phyloP scores from a whole-genome alignment of 1,140 invertebrate genomes.

The Lutraria rhynchaena region DNA sequence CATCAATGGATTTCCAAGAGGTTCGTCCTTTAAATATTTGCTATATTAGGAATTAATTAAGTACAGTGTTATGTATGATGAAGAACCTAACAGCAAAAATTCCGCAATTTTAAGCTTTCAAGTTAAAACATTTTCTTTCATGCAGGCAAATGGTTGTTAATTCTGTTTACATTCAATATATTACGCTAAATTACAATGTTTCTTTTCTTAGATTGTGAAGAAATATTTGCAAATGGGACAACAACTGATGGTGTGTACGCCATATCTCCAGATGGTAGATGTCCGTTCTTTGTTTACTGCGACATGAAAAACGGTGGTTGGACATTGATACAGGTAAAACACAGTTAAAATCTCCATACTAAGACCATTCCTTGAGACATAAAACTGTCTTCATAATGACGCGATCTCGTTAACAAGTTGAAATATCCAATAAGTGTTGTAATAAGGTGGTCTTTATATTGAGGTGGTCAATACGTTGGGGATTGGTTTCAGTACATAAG shows the following conservation, averaged over 20 bases:
- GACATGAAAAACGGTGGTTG: too few species aligned
- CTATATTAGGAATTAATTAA: neutral
- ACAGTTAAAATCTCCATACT: too few species aligned
- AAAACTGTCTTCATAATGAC: too few species aligned
- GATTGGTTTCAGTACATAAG: too few species aligned
- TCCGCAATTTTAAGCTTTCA: neutral
- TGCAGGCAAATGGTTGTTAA: neutral
- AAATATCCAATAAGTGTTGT: too few species aligned
- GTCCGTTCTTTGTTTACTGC: slow-evolving; percentile 31
- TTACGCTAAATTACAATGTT: neutral
- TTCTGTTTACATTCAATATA: neutral
- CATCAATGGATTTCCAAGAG: slow-evolving; percentile 5
- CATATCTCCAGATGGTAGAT: slow-evolving; percentile 28
- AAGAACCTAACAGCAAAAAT: neutral
- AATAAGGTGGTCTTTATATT: too few species aligned
- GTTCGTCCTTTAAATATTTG: neutral
- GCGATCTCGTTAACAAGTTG: too few species aligned
- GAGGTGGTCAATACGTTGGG: too few species aligned
- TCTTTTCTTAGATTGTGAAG: neutral
- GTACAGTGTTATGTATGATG: neutral
- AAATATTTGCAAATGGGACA: slow-evolving; percentile 7
- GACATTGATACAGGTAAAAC: slow-evolving; percentile 33
- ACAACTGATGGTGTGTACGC: too few species aligned
- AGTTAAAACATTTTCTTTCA: neutral
- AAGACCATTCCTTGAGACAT: too few species aligned